Percentiles rank a stretch among this genome's conserved stretches.
These are phyloP conservation scores for Australoheros facetus DNA, from an alignment of 2,797 vertebrate species.

Conservation along the genomic window DNA sequence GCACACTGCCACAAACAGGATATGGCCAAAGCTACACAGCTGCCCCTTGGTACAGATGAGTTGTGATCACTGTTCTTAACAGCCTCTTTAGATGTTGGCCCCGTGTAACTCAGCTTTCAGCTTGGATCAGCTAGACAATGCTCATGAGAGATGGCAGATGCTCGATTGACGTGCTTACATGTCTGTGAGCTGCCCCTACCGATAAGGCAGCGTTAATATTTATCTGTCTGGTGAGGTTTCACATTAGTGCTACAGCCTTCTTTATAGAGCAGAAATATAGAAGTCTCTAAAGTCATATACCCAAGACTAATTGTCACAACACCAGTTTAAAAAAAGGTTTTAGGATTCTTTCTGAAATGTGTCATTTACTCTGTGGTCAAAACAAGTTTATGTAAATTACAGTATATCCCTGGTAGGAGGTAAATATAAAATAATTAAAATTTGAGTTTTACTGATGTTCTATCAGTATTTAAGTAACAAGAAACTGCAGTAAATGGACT, in stretches of 20 bases:
- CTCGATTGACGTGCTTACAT: conserved; percentile 18
- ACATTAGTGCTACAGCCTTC: neutral
- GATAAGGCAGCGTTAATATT: neutral
- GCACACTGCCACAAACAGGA: neutral
- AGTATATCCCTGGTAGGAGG: neutral
- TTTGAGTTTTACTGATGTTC: no score
- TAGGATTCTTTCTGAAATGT: neutral
- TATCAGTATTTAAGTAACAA: no score
- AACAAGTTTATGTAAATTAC: neutral
- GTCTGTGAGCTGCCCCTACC: conserved; percentile 19
- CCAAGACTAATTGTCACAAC: neutral
- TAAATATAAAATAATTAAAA: neutral
- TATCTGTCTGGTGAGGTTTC: neutral
- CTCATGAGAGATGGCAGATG: conserved; percentile 5
- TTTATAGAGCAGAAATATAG: neutral
- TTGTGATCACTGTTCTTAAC: conserved; percentile 34
- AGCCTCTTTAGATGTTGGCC: conserved; percentile 9
- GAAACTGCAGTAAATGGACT: no score
- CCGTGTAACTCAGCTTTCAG: conserved; percentile 20
- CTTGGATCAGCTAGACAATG: conserved; percentile 14
- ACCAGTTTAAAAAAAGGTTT: neutral
- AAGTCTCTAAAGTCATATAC: neutral
- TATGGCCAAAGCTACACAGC: neutral
- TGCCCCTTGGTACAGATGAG: neutral
- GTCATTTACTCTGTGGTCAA: neutral